Conservation (phyloP, 2,797 vertebrate genomes). For the Rhinogobio ventralis region DNA sequence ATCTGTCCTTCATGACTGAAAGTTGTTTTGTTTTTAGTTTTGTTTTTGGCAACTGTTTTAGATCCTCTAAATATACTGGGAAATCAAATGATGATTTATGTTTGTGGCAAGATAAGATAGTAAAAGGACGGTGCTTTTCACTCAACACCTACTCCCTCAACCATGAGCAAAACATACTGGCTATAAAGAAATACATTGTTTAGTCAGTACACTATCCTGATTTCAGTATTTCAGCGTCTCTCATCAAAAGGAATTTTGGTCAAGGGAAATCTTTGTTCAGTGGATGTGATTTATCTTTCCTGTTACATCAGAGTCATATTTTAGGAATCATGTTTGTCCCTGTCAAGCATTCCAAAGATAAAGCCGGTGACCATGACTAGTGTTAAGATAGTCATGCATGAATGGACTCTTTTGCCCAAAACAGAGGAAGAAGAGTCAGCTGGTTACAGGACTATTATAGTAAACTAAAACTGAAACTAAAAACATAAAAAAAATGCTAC, state of each 20-base stretch:
- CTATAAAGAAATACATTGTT: constrained; percentile 10
- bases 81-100: constrained; percentile 9
- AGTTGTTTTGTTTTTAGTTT: not conserved
- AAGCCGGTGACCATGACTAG: constrained; percentile 11
- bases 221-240: not conserved
- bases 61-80: not conserved
- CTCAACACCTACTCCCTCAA: not conserved
- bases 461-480: not conserved
- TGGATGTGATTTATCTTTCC: constrained; percentile 24
- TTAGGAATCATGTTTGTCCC: constrained; percentile 23
- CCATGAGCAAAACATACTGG: not conserved
- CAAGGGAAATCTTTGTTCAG: constrained; percentile 11
- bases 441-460: not conserved
- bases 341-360: constrained; percentile 27
- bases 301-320: constrained; percentile 22
- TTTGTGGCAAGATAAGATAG: not conserved
- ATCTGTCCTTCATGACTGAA: not conserved
- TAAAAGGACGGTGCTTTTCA: not conserved
- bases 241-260: constrained; percentile 4
- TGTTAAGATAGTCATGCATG: not conserved
- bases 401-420: not conserved
- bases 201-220: not conserved
- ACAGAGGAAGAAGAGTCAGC: no score
- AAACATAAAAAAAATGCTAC: not conserved
- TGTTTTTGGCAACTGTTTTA: not conserved